These are phyloP conservation scores for Onthophagus sagittarius DNA, from an alignment of 2,888 invertebrate species.

Conservation along the genomic window DNA sequence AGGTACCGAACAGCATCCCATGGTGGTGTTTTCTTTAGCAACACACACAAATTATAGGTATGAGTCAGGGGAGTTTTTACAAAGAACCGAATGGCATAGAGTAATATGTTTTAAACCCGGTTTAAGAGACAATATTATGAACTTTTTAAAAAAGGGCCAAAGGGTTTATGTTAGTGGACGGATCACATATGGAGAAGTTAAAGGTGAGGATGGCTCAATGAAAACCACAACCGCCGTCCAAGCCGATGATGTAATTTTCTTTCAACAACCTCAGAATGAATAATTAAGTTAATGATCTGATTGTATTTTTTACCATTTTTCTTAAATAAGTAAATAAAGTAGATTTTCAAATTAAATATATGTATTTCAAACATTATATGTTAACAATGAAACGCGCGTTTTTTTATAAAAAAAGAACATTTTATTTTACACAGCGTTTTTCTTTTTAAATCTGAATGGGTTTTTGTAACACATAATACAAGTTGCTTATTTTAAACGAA, in stretches of 20 bases:
- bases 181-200: conserved; percentile 80
- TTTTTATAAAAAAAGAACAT: conserved; percentile 19
- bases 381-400: conserved; percentile 19
- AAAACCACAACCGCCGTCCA: conserved; percentile 74
- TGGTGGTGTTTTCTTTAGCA: conserved; percentile 84
- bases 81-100: conserved; percentile 90
- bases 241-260: conserved; percentile 85
- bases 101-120: conserved; percentile 82
- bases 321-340: no score
- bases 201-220: conserved; percentile 69
- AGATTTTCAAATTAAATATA: conserved; percentile 13
- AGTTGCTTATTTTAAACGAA: not conserved
- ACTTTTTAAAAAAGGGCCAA: conserved; percentile 81
- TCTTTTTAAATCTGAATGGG: not conserved
- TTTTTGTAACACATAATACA: not conserved
- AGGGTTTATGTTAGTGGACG: conserved; percentile 78
- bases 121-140: conserved; percentile 73
- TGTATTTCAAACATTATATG: conserved; percentile 24
- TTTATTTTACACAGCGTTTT: conserved; percentile 17
- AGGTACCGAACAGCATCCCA: conserved; percentile 77
- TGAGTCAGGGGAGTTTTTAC: conserved; percentile 73
- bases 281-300: not conserved
- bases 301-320: not conserved
- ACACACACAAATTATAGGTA: conserved; percentile 84
- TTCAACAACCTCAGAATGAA: conserved; percentile 50